Evolutionary conservation across 2,888 invertebrate genomes (phyloP).

Genomic region (Cephalotes varians): DNA sequence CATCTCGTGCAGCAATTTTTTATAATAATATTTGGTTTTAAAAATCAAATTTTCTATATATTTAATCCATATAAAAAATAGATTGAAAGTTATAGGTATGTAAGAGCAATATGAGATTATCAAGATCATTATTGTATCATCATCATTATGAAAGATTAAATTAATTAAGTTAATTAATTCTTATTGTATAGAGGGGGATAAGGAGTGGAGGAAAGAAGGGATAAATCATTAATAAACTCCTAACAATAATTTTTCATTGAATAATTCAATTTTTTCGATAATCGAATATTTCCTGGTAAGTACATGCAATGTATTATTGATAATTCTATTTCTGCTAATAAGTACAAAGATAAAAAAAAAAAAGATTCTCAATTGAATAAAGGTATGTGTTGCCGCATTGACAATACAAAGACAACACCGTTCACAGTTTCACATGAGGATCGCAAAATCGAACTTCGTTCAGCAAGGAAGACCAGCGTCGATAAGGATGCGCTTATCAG

Average conservation of each 20-base stretch:
- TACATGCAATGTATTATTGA: conserved; percentile 20
- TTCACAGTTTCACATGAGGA: conserved; percentile 1
- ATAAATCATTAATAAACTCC: conserved; percentile 27
- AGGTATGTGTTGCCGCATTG: background rate
- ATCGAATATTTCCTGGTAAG: background rate
- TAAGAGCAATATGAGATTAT: background rate
- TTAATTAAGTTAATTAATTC: background rate
- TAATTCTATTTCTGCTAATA: background rate
- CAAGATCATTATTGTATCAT: background rate
- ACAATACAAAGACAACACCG: background rate
- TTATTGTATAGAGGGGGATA: background rate
- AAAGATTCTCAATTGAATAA: background rate
- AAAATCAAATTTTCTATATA: background rate
- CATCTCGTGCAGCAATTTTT: background rate
- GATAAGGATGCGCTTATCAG: conserved; percentile 14
- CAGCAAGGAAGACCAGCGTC: conserved; percentile 25
- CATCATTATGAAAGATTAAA: background rate
- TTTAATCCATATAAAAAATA: background rate
- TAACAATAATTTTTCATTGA: conserved; percentile 26
- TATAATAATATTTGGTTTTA: background rate
- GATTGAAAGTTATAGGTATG: background rate
- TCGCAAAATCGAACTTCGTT: conserved; percentile 13
- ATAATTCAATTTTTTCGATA: conserved; percentile 29
- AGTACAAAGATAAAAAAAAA: conserved; percentile 5
- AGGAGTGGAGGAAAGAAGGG: background rate